Evolutionary conservation across 2,113 vertebrate species (phyloP), one percentile per base, ranked within the genome.

Genomic region (Bos indicus): DNA sequence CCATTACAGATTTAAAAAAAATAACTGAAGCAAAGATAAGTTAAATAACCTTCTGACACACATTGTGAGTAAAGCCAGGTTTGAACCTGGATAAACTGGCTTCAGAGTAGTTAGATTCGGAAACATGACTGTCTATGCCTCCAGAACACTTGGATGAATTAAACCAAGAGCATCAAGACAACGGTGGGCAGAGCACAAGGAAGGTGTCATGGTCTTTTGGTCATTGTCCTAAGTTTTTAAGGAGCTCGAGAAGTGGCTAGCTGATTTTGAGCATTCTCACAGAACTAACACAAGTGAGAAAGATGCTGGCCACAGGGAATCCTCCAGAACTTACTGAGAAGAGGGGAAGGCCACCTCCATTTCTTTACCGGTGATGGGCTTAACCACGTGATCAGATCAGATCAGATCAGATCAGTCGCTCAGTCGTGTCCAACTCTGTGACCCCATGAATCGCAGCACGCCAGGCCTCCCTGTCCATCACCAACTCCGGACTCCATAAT

Each of bases 161-260:
- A 80, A 28, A 57, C 36, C 17, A 0, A 56, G 30, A 19, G 59
- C 23, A 7, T 17, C 25, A 19, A 43, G 46, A 77, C 77, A 23
- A 5, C 0, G 0, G 2, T n/a, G 26, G 46, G n/a, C 6, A 54
- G 77, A 60, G 19, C 40, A 23, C 2, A 1, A 16, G 30, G 51
- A 52, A 52, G 48, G 13, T 0, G 13, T 13, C 19, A 26, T 3
- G 33, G 7, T 83, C 26, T 46, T n/a, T 23, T 46, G 43, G 28
- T 82, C 26, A 13, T 0, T 2, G 52, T 30, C n/a, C 51, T 5
- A 28, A 2, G 14, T 71, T 43, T 28, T 2, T 3, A 30, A 26
- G 11, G 23, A 10, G 33, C 51, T 40, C 13, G 48, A 40, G 48
- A 23, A 84, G 26, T 6, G 2, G 83, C 67, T 87, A 7, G 11